These are phyloP conservation scores for Dione vanillae DNA, from an alignment of 2,888 invertebrate species.

Conservation along the genomic window DNA sequence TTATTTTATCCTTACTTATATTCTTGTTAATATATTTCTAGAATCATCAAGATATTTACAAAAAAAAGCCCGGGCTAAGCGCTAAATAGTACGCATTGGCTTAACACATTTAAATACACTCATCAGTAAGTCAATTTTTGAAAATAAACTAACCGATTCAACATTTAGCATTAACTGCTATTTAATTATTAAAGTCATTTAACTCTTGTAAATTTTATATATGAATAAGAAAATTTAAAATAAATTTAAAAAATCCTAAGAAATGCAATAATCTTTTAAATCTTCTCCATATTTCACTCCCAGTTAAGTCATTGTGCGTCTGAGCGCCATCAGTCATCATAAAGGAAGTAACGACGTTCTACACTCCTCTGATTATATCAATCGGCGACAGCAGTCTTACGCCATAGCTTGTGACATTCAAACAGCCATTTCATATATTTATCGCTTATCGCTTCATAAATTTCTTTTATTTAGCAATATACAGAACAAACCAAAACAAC, in stretches of 20 bases:
- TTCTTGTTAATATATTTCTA: no score
- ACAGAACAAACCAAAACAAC: no score
- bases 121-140: no score
- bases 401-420: conserved; percentile 5
- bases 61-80: no score
- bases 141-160: no score
- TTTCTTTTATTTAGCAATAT: no score
- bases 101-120: no score
- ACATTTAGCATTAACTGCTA: no score
- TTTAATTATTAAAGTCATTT: no score
- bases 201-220: not conserved
- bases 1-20: no score
- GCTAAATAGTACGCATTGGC: no score
- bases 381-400: conserved; percentile 26
- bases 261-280: not conserved
- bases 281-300: not conserved
- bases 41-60: no score
- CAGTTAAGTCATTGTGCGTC: conserved; percentile 7
- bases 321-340: conserved; percentile 12
- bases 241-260: not conserved
- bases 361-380: conserved; percentile 27
- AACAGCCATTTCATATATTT: not conserved
- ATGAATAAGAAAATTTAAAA: not conserved
- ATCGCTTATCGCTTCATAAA: not conserved
- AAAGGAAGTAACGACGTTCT: conserved; percentile 32